Conservation (phyloP, 2,113 vertebrate genomes). For the Atherinomorus stipes region DNA sequence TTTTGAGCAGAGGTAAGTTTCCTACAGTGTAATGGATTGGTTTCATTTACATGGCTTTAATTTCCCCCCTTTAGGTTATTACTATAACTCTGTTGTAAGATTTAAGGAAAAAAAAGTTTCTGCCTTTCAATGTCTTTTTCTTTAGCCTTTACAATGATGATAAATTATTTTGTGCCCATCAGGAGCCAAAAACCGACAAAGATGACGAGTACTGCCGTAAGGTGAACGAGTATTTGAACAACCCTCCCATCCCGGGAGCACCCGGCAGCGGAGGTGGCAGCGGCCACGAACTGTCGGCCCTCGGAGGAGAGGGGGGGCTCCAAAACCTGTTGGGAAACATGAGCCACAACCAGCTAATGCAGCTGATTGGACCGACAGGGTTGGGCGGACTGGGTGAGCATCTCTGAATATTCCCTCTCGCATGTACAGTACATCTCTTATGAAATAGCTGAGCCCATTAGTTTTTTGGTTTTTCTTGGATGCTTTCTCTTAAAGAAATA, state of each 20-base stretch:
- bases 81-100: no score
- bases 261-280: conserved; percentile 88
- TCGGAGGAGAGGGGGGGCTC: conserved; percentile 95
- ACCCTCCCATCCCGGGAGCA: conserved; percentile 93
- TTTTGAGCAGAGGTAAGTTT: no score
- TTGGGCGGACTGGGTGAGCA: conserved; percentile 93
- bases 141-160: neutral
- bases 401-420: neutral
- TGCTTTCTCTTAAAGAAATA: no score
- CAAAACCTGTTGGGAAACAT: conserved; percentile 98
- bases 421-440: neutral
- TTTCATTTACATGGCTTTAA: no score
- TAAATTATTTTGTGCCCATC: neutral
- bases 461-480: no score
- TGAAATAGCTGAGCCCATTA: no score
- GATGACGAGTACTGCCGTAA: conserved; percentile 96
- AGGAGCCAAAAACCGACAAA: conserved; percentile 97
- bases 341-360: conserved; percentile 99
- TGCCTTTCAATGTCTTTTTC: no score
- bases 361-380: conserved; percentile 96
- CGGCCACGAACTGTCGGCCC: conserved; percentile 91
- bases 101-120: no score
- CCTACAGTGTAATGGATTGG: no score
- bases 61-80: no score
- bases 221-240: conserved; percentile 97